These are phyloP conservation scores for Thyatira batis DNA, from an alignment of 2,888 invertebrate species.

Conservation along the genomic window DNA sequence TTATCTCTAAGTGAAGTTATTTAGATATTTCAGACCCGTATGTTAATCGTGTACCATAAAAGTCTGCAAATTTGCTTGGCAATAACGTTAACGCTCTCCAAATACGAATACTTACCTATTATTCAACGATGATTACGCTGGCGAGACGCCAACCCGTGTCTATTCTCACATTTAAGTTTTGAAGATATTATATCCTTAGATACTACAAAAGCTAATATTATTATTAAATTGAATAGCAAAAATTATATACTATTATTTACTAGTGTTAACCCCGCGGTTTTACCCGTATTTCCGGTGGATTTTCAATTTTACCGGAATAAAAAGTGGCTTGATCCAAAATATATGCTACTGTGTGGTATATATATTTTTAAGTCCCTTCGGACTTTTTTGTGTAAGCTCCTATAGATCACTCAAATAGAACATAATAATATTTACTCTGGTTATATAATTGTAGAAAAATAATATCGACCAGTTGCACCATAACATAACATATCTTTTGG, in stretches of 20 bases:
- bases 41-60: conserved; percentile 37
- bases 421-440: no score
- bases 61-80: conserved; percentile 42
- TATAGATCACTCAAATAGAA: neutral
- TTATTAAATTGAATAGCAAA: neutral
- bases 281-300: no score
- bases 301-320: no score
- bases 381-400: no score
- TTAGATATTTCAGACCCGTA: no score
- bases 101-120: conserved; percentile 56
- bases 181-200: conserved; percentile 21
- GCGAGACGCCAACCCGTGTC: conserved; percentile 47
- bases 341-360: no score
- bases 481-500: neutral
- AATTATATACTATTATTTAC: no score
- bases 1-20: no score
- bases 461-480: neutral
- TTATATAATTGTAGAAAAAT: no score
- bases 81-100: conserved; percentile 52
- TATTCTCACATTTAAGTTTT: conserved; percentile 37
- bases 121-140: conserved; percentile 59
- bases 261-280: no score
- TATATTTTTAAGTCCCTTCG: no score
- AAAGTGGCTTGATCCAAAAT: no score
- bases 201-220: conserved; percentile 25